phyloP scores from a whole-genome alignment of 1,140 invertebrate species.

The Caenorhabditis remanei region DNA sequence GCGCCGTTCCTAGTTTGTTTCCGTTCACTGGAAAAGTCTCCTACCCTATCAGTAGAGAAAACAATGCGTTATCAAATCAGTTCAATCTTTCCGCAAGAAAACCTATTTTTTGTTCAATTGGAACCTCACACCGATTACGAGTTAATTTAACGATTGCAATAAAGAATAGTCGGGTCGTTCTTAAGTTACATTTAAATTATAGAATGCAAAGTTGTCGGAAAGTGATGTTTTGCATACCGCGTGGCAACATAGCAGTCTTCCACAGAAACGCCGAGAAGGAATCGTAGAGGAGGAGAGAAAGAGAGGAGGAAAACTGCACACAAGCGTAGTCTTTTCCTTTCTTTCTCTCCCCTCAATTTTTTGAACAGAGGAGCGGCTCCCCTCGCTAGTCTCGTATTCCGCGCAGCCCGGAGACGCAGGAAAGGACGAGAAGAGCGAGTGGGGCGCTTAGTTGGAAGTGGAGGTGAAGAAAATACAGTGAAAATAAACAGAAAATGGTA shows the following conservation, averaged over 20 bases:
- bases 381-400: background rate
- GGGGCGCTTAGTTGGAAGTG: constrained; percentile 19
- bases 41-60: too few relatives aligned
- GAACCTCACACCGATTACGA: too few relatives aligned
- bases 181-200: too few relatives aligned
- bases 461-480: background rate
- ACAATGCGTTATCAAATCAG: too few relatives aligned
- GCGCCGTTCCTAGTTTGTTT: too few relatives aligned
- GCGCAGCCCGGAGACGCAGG: constrained; percentile 9
- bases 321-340: constrained; percentile 14
- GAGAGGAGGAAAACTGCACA: constrained; percentile 26
- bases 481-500: background rate
- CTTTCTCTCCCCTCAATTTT: constrained; percentile 28
- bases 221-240: constrained; percentile 2
- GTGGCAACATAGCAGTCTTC: constrained; percentile 47
- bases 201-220: background rate
- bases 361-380: constrained; percentile 44
- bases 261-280: constrained; percentile 40
- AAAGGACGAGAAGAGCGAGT: background rate
- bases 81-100: too few relatives aligned
- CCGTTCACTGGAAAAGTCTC: too few relatives aligned
- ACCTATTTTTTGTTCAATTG: too few relatives aligned
- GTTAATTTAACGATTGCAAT: too few relatives aligned
- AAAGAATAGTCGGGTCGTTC: too few relatives aligned
- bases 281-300: constrained; percentile 14